Percentiles rank a stretch among this genome's conserved stretches.
Conservation (phyloP, 2,797 vertebrate genomes). For the Lepus oiostolus region DNA sequence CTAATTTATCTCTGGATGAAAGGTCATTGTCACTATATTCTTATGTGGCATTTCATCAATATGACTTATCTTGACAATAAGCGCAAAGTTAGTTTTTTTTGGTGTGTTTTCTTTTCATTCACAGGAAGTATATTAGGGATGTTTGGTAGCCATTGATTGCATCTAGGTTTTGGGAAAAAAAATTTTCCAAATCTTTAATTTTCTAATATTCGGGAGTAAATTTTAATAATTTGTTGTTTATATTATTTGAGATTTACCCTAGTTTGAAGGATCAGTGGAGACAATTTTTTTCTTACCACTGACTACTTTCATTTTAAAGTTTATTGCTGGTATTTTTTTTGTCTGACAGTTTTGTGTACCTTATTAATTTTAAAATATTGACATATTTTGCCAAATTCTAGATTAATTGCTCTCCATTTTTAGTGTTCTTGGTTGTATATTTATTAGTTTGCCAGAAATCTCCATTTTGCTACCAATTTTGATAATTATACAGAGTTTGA, state of each 20-base stretch:
- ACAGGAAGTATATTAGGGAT: conserved; percentile 19
- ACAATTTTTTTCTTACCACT: neutral
- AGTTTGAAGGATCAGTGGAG: conserved; percentile 38
- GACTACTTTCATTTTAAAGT: conserved; percentile 9
- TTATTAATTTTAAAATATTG: conserved; percentile 69
- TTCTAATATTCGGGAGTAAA: conserved; percentile 14
- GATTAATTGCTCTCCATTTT: conserved; percentile 41
- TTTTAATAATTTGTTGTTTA: conserved; percentile 54
- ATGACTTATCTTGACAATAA: conserved; percentile 26
- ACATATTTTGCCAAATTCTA: conserved; percentile 33
- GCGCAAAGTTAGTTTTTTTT: neutral
- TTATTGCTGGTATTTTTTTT: neutral
- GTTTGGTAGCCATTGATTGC: neutral
- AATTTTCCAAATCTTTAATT: conserved; percentile 35
- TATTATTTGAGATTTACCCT: conserved; percentile 32
- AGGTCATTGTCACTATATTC: conserved; percentile 36
- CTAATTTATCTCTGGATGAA: conserved; percentile 37
- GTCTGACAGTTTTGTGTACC: conserved; percentile 38
- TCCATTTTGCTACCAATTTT: conserved; percentile 53
- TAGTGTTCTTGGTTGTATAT: neutral
- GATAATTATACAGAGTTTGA: conserved; percentile 19
- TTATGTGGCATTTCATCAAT: neutral
- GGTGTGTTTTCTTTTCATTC: conserved; percentile 43
- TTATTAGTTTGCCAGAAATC: conserved; percentile 64
- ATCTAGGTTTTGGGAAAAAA: conserved; percentile 39